These are phyloP conservation scores for Calliphora vomitoria DNA, from an alignment of 2,888 invertebrate species.

Conservation along the genomic window DNA sequence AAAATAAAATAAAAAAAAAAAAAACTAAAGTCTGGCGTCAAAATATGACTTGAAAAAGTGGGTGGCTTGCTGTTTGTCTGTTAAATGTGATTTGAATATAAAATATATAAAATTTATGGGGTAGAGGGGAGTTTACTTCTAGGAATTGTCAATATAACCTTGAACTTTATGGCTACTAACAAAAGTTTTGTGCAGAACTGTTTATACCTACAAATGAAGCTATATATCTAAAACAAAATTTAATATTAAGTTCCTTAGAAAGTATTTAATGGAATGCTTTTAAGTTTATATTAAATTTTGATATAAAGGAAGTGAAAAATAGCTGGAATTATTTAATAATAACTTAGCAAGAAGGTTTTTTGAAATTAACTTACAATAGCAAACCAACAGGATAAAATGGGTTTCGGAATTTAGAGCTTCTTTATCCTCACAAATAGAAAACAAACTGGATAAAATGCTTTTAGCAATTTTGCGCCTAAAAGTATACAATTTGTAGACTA, in stretches of 20 bases:
- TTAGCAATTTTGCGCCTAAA: too few relatives aligned
- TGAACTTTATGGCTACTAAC: conserved; percentile 37
- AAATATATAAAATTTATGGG: conserved; percentile 24
- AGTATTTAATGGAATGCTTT: background rate
- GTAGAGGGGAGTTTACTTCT: conserved; percentile 28
- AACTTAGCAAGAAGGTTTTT: too few relatives aligned
- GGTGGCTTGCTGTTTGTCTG: conserved; percentile 53
- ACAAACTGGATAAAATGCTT: too few relatives aligned
- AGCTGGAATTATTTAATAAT: too few relatives aligned
- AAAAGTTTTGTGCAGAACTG: conserved; percentile 6
- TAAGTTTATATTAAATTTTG: background rate
- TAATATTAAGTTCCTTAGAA: background rate
- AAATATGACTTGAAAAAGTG: conserved; percentile 55
- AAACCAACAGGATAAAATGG: too few relatives aligned
- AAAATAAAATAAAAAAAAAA: conserved; percentile 22
- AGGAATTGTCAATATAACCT: conserved; percentile 58
- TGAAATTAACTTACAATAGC: too few relatives aligned
- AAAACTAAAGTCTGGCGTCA: conserved; percentile 30
- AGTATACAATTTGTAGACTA: too few relatives aligned
- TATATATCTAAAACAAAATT: background rate
- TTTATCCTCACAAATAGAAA: too few relatives aligned
- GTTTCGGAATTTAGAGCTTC: too few relatives aligned
- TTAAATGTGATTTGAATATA: conserved; percentile 60
- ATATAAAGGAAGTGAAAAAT: too few relatives aligned
- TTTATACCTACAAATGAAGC: too few relatives aligned